Base-by-base conservation (phyloP, 2,113 vertebrate species). In the Callorhinus ursinus region DNA sequence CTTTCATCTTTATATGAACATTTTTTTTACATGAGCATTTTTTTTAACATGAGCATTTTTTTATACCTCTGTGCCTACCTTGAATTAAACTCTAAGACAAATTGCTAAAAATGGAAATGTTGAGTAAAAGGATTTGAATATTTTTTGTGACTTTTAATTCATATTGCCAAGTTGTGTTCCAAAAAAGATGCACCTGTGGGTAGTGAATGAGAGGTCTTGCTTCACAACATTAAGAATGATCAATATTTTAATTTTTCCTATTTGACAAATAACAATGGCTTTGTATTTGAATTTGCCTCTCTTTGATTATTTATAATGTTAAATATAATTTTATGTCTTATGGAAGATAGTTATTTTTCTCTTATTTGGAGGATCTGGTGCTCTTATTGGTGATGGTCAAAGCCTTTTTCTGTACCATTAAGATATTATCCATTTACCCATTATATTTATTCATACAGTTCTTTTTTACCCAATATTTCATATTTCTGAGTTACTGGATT, bases 131-230 rank as follows among this genome's bases (percentile, higher is more conserved):
- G 7, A 26, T 18, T 49, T 57, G 31, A 80, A 80, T 14, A n/a
- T 57, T 18, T 81, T 55, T 81, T 92, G 53, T 95, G 15, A 93
- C 14, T 96, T 97, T 67, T 51, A 42, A 90, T 69, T 92, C 33
- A 89, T n/a, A 57, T 92, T 63, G 13, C 63, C 12, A 57, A 76
- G 33, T 65, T 57, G 22, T 28, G 74, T 61, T 67, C 36, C 59
- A 46, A 81, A 90, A 87, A 59, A 36, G 7, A 28, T 76, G 42
- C n/a, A 7, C 39, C 6, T 14, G 2, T 18, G 6, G 53, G 21
- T 15, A 69, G 53, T n/a, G 57, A 94, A 63, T 63, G 22, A 90
- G n/a, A 31, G 55, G 18, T 51, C 39, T 69, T 74, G 10, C 31
- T 57, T 91, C 57, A 82, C 16, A 67, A 26, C 1, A 46, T 13